Evolutionary conservation across 2,888 invertebrate genomes (phyloP).

Genomic region (Idaea biselata): DNA sequence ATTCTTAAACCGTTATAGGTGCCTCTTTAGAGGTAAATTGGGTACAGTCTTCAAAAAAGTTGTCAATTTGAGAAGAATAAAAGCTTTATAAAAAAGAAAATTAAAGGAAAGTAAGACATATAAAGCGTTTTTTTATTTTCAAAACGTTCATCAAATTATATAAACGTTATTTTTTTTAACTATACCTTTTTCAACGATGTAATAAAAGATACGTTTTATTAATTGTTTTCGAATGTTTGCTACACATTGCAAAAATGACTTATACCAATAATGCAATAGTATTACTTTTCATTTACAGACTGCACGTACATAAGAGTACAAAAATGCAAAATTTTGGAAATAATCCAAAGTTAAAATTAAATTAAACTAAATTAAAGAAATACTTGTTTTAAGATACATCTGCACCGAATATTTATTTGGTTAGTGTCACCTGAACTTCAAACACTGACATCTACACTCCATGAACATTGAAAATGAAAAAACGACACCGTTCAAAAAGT

Average conservation of each 20-base stretch:
- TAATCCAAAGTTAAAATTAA: constrained; percentile 17
- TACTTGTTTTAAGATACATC: constrained; percentile 11
- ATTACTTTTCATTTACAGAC: not conserved
- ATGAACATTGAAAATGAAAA: constrained; percentile 8
- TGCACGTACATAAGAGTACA: not conserved
- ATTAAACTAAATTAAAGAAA: constrained; percentile 11
- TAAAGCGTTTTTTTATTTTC: too few species aligned
- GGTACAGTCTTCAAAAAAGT: not conserved
- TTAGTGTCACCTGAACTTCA: not conserved
- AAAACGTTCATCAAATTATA: too few species aligned
- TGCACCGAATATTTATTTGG: constrained; percentile 21
- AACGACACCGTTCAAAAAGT: constrained; percentile 16
- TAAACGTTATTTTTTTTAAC: too few species aligned
- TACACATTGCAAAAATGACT: too few species aligned
- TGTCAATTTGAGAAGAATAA: not conserved
- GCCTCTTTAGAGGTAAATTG: not conserved
- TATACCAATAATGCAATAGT: too few species aligned
- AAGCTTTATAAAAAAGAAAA: not conserved
- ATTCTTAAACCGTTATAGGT: not conserved
- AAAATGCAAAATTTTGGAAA: not conserved
- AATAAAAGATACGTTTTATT: too few species aligned
- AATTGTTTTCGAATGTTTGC: too few species aligned
- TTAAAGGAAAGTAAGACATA: too few species aligned
- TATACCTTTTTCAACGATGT: too few species aligned
- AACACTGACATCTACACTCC: constrained; percentile 2